Evolutionary conservation across 2,888 invertebrate genomes (phyloP), one percentile per base, ranked within the genome.

Genomic region (Allophyes oxyacanthae): DNA sequence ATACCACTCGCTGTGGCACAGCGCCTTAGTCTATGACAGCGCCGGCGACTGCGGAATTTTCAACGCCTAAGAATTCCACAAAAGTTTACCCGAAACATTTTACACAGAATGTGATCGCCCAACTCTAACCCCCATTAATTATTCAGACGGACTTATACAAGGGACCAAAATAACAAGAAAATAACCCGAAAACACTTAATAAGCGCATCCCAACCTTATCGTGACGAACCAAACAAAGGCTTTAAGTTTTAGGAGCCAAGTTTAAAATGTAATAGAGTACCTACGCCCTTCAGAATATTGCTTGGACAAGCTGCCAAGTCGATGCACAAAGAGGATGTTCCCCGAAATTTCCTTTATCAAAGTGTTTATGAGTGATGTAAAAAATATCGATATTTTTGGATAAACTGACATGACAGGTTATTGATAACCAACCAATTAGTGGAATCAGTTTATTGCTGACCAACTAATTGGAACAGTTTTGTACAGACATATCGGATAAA

Each of bases 211-310:
- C 14, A 36, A 26, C 6, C 13, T 8, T 34, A 51, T 36, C 30
- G 30, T 28, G 15, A 30, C 6, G n/a, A n/a, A n/a, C n/a, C 8
- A 51, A 43, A 11, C 30, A 14, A 46, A 57, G 11, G 10, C 14
- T 28, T 42, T 40, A 53, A 51, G 43, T 44, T 51, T 33, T 33
- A 11, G 28, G 26, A 20, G 32, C 26, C 26, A 45, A 59, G 60
- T 49, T 66, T 37, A 50, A 61, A 65, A 45, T 46, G 57, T 64
- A 52, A 44, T 34, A 48, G 13, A 38, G 46, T 30, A 34, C n/a
- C n/a, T n/a, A n/a, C 10, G 25, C 37, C 34, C 69, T 48, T 36
- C 50, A 66, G 40, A 43, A 61, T 58, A 55, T 55, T 69, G 45
- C 48, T 57, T 54, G 48, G 50, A 56, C 48, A 51, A 64, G 28